Evolutionary conservation across 2,888 invertebrate genomes (phyloP), one percentile per base, ranked within the genome.

Genomic region (Acleris emargana): DNA sequence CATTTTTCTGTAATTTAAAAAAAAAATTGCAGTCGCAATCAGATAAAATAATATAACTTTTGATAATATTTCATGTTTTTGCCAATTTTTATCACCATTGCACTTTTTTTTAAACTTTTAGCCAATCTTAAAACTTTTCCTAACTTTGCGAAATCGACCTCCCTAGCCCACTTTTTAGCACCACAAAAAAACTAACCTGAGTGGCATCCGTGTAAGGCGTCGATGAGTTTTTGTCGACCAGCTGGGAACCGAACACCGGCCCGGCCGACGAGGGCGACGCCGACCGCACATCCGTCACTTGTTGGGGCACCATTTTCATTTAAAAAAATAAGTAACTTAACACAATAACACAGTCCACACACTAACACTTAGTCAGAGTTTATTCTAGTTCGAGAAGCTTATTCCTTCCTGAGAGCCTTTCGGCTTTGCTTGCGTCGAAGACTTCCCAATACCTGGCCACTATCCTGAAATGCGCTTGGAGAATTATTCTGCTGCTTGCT

Each of bases 131-230:
- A 25, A 59, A 52, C 25, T 58, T 53, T 53, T 50, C 49, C 50
- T 22, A 59, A 16, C 16, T 57, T 50, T 28, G 1, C 20, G 16
- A 38, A 18, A 42, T 13, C 42, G 38, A 9, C 28, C 49, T 67
- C 61, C 61, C 64, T 60, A 32, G 52, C 47, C 18, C 45, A 50
- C 51, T 52, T 64, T 67, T 38, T 47, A 17, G 42, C 45, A 63
- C 51, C 68, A 49, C 9, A 17, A 55, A 57, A 51, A 71, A 71
- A 93, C 95, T 95, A 94, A 97, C 97, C 97, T 97, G 97, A 78
- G 99, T 99, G 71, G 99, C 99, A 94, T 99, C 99, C 82, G 98
- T 97, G 93, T 99, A 99, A 68, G 99, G 99, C 68, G 99, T 99
- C 62, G 95, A 94, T 42, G 98, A 98, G 87, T 97, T 96, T 90